phyloP scores from a whole-genome alignment of 2,888 invertebrate species.

The Dyspetes luteomarginatus region DNA sequence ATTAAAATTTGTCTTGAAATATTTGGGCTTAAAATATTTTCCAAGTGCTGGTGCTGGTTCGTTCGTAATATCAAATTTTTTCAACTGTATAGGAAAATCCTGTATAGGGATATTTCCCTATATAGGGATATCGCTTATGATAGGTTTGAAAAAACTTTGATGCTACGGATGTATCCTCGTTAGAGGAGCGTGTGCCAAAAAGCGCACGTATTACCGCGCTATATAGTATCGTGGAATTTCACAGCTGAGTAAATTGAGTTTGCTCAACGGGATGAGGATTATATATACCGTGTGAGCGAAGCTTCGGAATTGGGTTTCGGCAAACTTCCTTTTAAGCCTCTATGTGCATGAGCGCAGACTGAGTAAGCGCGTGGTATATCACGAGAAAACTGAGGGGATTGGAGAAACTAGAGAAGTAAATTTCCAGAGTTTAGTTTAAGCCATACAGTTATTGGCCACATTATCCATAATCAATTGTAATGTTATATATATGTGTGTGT shows the following conservation, averaged over 20 bases:
- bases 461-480: too few relatives aligned
- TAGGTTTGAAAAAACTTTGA: too few relatives aligned
- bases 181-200: neutral
- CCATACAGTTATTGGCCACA: slow-evolving; percentile 5
- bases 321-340: slow-evolving; percentile 57
- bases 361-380: too few relatives aligned
- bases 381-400: too few relatives aligned
- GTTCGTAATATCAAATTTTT: too few relatives aligned
- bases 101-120: too few relatives aligned
- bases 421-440: neutral
- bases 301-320: slow-evolving; percentile 54
- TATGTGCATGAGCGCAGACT: slow-evolving; percentile 14
- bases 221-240: slow-evolving; percentile 36
- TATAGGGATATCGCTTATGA: too few relatives aligned
- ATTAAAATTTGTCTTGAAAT: slow-evolving; percentile 6
- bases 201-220: neutral
- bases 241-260: slow-evolving; percentile 69
- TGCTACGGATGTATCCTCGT: neutral
- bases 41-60: neutral
- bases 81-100: too few relatives aligned
- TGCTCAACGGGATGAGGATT: slow-evolving; percentile 65
- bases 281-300: slow-evolving; percentile 36
- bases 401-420: slow-evolving; percentile 18
- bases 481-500: too few relatives aligned
- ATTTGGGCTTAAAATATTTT: slow-evolving; percentile 9